Evolutionary conservation across 2,113 vertebrate species (phyloP).

Genomic region (Tauraco erythrolophus): DNA sequence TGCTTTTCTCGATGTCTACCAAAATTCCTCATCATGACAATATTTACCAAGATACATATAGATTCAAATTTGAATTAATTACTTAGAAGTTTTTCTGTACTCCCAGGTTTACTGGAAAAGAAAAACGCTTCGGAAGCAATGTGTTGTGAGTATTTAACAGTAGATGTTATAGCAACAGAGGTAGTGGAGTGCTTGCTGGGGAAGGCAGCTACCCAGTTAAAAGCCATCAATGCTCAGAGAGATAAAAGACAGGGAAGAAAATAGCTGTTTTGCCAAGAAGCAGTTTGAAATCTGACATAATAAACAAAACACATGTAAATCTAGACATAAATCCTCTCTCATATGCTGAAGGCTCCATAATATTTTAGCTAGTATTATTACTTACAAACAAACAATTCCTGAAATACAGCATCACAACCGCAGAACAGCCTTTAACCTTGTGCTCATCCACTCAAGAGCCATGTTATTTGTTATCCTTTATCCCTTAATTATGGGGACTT

Average conservation of each 20-base stretch:
- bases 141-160: slow-evolving; percentile 43
- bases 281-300: slow-evolving; percentile 49
- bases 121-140: background rate
- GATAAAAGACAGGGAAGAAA: slow-evolving; percentile 46
- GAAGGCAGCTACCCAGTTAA: slow-evolving; percentile 46
- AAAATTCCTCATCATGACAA: slow-evolving; percentile 63
- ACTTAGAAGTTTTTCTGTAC: slow-evolving; percentile 45
- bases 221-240: slow-evolving; percentile 23
- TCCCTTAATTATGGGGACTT: slow-evolving; percentile 55
- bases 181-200: slow-evolving; percentile 14
- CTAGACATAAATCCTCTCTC: slow-evolving; percentile 36
- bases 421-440: slow-evolving; percentile 44
- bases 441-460: slow-evolving; percentile 41
- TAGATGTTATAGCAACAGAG: slow-evolving; percentile 57
- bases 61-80: slow-evolving; percentile 69
- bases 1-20: slow-evolving; percentile 66
- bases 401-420: background rate
- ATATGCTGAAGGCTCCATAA: background rate
- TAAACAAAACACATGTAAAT: slow-evolving; percentile 55
- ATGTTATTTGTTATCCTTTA: slow-evolving; percentile 61
- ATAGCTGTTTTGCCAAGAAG: slow-evolving; percentile 32
- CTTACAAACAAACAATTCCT: slow-evolving; percentile 14
- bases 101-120: slow-evolving; percentile 51
- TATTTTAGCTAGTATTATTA: slow-evolving; percentile 36
- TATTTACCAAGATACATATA: slow-evolving; percentile 66